A percentile compares a stretch with the other conserved stretches of the same genome.
phyloP scores from a whole-genome alignment of 2,113 vertebrate genomes.

The Misgurnus anguillicaudatus region DNA sequence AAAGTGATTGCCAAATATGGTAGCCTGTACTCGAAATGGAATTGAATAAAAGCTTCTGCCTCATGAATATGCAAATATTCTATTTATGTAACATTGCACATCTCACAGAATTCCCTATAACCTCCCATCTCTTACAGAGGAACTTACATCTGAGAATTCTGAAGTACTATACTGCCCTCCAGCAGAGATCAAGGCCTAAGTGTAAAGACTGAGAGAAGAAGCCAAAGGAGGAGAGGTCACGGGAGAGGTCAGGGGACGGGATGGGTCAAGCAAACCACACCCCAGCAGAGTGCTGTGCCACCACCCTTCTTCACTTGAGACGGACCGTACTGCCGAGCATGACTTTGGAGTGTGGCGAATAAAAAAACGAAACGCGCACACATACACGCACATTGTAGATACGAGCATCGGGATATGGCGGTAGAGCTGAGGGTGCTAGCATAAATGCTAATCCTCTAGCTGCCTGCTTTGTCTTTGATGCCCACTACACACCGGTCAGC shows the following conservation, averaged over 20 bases:
- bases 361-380: slow-evolving; percentile 37
- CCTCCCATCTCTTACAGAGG: slow-evolving; percentile 76
- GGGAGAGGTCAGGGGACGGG: slow-evolving; percentile 32
- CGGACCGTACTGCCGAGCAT: slow-evolving; percentile 32
- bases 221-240: slow-evolving; percentile 58
- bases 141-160: slow-evolving; percentile 89
- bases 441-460: slow-evolving; percentile 56
- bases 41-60: too few species aligned
- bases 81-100: background rate
- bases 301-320: slow-evolving; percentile 48
- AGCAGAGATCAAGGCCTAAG: slow-evolving; percentile 93
- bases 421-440: slow-evolving; percentile 73
- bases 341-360: slow-evolving; percentile 17
- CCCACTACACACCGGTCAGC: slow-evolving; percentile 49
- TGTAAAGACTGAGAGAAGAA: slow-evolving; percentile 33
- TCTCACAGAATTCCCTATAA: background rate
- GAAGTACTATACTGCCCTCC: slow-evolving; percentile 85
- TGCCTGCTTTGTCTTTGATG: slow-evolving; percentile 80
- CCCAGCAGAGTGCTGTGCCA: slow-evolving; percentile 57
- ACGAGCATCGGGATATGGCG: slow-evolving; percentile 66
- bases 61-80: background rate
- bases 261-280: slow-evolving; percentile 39
- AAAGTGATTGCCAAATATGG: too few species aligned
- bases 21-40: too few species aligned
- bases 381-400: slow-evolving; percentile 23